Evolutionary conservation across 2,113 vertebrate genomes (phyloP).

Genomic region (Cichladusa arquata): DNA sequence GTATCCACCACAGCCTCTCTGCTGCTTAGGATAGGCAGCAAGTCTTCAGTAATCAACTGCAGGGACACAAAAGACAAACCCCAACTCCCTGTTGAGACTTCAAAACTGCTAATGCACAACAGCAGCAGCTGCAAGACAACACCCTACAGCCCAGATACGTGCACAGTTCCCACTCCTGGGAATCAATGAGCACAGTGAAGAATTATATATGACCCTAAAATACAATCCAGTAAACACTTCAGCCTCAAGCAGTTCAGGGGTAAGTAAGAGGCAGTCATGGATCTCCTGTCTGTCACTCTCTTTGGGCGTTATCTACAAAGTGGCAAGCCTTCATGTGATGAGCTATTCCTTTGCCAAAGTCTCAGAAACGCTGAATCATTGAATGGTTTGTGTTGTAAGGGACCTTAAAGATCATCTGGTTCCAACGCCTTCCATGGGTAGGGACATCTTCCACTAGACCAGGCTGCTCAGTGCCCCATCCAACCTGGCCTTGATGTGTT

Average conservation of each 20-base stretch:
- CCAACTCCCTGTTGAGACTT: not conserved
- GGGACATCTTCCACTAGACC: not conserved
- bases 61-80: not conserved
- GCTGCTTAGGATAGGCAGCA: not conserved
- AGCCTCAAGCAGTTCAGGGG: not conserved
- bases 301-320: not conserved
- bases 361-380: not conserved
- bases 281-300: not conserved
- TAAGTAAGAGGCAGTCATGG: rapidly evolving
- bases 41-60: not conserved
- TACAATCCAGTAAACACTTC: not conserved
- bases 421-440: not conserved
- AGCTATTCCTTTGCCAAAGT: not conserved
- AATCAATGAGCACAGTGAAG: not conserved
- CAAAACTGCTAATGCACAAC: not conserved
- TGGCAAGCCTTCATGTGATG: not conserved
- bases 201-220: not conserved
- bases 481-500: not conserved
- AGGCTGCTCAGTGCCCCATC: not conserved
- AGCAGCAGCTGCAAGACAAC: not conserved
- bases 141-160: not conserved
- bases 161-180: not conserved
- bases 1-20: not conserved
- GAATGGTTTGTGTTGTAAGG: not conserved
- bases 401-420: not conserved